Conservation (phyloP, 2,797 vertebrate species). For the Myiothlypis chrysogaster region DNA sequence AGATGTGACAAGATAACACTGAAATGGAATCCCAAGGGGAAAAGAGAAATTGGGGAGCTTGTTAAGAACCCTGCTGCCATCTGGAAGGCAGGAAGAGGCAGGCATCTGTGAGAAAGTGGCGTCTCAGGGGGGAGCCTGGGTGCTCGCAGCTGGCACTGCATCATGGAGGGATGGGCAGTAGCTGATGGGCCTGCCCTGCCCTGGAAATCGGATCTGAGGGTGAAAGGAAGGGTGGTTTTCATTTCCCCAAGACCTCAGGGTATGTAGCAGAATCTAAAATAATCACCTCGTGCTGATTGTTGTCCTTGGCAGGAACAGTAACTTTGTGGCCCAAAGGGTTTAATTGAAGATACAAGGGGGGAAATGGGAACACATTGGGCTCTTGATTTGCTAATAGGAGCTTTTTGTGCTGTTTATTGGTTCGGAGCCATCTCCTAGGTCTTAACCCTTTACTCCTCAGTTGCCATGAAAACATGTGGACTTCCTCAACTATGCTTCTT, state of each 20-base stretch:
- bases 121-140: slow-evolving; percentile 7
- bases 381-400: slow-evolving; percentile 50
- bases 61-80: slow-evolving; percentile 50
- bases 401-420: slow-evolving; percentile 41
- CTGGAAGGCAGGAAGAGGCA: slow-evolving; percentile 41
- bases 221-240: neutral
- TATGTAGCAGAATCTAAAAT: slow-evolving; percentile 31
- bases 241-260: neutral
- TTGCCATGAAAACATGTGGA: slow-evolving; percentile 47
- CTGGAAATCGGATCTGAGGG: neutral
- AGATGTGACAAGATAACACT: slow-evolving; percentile 30
- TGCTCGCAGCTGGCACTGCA: neutral
- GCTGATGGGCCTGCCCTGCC: neutral
- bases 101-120: neutral
- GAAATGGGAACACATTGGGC: slow-evolving; percentile 25
- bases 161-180: neutral
- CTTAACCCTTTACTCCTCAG: slow-evolving; percentile 54
- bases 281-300: slow-evolving; percentile 12
- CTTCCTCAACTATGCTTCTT: slow-evolving; percentile 40
- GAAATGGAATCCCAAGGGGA: slow-evolving; percentile 22
- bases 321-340: slow-evolving; percentile 44
- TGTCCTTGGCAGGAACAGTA: slow-evolving; percentile 33
- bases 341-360: slow-evolving; percentile 8
- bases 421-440: slow-evolving; percentile 44
- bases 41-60: slow-evolving; percentile 22